These are phyloP conservation scores for Orthosia cruda DNA, from an alignment of 2,888 invertebrate genomes.

Conservation along the genomic window DNA sequence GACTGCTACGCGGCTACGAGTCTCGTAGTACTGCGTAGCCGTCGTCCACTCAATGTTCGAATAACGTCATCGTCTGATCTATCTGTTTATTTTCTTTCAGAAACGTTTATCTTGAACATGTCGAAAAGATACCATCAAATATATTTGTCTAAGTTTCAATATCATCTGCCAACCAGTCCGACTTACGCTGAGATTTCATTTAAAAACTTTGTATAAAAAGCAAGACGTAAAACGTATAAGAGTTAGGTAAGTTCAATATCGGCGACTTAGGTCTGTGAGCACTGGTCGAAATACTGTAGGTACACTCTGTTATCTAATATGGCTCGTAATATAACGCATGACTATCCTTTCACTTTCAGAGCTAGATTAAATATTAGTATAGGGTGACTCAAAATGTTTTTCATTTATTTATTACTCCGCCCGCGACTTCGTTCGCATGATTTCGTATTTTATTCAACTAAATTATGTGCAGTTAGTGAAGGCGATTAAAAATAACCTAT, in stretches of 20 bases:
- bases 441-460: no score
- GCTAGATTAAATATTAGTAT: not conserved
- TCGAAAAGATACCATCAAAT: not conserved
- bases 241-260: slow-evolving; percentile 6
- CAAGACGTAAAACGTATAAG: not conserved
- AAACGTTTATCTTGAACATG: not conserved
- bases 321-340: not conserved
- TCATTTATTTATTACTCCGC: no score
- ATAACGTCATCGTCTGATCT: slow-evolving; percentile 28
- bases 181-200: slow-evolving; percentile 11
- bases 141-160: not conserved
- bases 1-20: slow-evolving; percentile 20
- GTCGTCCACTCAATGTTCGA: slow-evolving; percentile 1
- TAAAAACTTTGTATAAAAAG: not conserved
- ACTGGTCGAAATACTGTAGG: not conserved
- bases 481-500: no score
- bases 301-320: not conserved
- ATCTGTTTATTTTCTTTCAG: slow-evolving; percentile 17
- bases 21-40: slow-evolving; percentile 28
- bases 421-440: no score
- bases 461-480: no score
- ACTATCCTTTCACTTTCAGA: not conserved
- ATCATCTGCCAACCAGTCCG: not conserved
- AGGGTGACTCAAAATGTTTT: no score
- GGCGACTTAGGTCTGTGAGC: slow-evolving; percentile 1